Percentiles rank a stretch among this genome's conserved stretches.
Evolutionary conservation across 2,113 vertebrate species (phyloP).

Genomic region (Cnemophilus loriae): DNA sequence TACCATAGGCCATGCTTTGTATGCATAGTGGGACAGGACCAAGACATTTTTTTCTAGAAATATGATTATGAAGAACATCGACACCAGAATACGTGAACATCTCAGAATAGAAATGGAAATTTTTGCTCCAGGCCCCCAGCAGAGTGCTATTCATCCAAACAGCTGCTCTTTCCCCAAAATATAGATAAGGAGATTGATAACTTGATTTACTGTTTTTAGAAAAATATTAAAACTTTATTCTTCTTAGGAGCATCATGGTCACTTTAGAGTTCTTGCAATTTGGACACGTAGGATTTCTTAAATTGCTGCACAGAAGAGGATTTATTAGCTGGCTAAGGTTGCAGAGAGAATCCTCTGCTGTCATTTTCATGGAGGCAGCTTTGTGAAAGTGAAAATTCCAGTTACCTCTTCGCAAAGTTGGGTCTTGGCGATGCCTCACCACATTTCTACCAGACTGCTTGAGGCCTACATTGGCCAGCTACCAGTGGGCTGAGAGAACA

Average conservation of each 20-base stretch:
- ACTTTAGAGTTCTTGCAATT: neutral
- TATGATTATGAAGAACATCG: rapidly evolving
- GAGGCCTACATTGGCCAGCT: neutral
- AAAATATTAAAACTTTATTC: neutral
- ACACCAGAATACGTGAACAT: neutral
- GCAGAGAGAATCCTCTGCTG: neutral
- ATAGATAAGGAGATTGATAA: neutral
- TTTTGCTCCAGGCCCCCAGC: neutral
- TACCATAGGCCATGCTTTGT: neutral
- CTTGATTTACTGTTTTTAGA: neutral
- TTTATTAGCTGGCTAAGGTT: neutral
- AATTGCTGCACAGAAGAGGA: neutral
- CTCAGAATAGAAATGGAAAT: neutral
- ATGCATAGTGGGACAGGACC: neutral
- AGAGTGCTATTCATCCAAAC: neutral
- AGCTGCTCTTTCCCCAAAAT: neutral
- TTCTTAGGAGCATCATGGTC: neutral
- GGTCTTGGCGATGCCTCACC: neutral
- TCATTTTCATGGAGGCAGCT: neutral
- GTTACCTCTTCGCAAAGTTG: neutral
- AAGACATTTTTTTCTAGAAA: neutral
- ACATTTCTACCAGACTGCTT: neutral
- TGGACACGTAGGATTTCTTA: neutral
- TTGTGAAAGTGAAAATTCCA: neutral
- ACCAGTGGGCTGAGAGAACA: neutral